These are phyloP conservation scores for Frieseomelitta varia DNA, from an alignment of 1,140 invertebrate species.

Conservation along the genomic window DNA sequence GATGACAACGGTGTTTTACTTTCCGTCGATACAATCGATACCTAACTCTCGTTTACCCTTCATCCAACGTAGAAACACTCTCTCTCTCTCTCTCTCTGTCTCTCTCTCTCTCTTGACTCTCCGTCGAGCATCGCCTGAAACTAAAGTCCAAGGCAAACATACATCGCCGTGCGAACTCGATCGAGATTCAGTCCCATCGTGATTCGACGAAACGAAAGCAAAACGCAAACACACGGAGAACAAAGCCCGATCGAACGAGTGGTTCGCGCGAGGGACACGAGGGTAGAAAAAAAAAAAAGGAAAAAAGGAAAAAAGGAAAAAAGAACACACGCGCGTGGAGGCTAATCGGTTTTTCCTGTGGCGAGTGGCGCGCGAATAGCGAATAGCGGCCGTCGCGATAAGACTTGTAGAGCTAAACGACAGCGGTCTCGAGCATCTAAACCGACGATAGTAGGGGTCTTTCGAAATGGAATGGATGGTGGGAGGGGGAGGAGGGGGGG, in stretches of 20 bases:
- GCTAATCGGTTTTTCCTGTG: slow-evolving; percentile 22
- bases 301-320: background rate
- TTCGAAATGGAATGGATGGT: slow-evolving; percentile 56
- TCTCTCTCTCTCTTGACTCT: background rate
- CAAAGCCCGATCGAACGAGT: background rate
- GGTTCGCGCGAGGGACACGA: too few relatives aligned
- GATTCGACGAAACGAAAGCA: background rate
- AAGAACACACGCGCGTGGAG: too few relatives aligned
- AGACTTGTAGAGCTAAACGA: slow-evolving; percentile 43
- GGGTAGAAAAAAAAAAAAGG: too few relatives aligned
- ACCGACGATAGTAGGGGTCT: slow-evolving; percentile 46
- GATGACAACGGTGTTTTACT: background rate
- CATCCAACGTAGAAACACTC: background rate
- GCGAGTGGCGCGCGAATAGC: background rate
- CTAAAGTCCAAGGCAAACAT: background rate
- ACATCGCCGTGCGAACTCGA: background rate
- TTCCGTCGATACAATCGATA: slow-evolving; percentile 20
- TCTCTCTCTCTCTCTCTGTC: too few relatives aligned
- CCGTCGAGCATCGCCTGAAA: background rate
- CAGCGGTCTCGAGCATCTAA: slow-evolving; percentile 40
- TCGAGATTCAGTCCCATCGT: background rate
- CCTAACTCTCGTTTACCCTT: background rate
- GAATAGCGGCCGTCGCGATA: slow-evolving; percentile 10
- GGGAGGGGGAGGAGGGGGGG: too few relatives aligned
- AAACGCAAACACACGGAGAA: background rate